phyloP scores from a whole-genome alignment of 1,140 invertebrate genomes.

The Solenopsis fugax region DNA sequence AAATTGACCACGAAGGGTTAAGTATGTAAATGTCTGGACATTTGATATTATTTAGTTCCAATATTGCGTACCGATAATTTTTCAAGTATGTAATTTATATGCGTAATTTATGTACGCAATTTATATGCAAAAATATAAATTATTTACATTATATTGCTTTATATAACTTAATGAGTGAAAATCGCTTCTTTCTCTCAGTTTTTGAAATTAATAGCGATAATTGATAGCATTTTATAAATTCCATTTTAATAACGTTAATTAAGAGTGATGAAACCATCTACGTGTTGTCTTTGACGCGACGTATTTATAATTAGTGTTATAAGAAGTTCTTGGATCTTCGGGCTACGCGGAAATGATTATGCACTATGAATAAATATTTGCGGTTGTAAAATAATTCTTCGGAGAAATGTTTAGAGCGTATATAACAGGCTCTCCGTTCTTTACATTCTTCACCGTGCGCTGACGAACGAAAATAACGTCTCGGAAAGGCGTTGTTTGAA shows the following conservation, averaged over 20 bases:
- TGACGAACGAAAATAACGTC: not conserved
- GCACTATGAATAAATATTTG: slow-evolving; percentile 10
- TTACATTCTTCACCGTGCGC: not conserved
- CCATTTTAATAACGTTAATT: not conserved
- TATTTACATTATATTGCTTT: not conserved
- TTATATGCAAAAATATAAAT: not conserved
- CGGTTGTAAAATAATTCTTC: slow-evolving; percentile 9
- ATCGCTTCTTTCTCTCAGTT: not conserved
- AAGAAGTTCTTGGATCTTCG: not conserved
- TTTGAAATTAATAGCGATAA: not conserved
- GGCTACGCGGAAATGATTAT: slow-evolving; percentile 10
- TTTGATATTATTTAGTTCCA: not conserved
- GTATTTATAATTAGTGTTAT: slow-evolving; percentile 15
- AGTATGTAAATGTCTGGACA: not conserved
- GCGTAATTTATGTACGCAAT: not conserved
- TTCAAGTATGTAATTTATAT: not conserved
- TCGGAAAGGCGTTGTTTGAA: slow-evolving; percentile 13
- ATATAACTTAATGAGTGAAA: not conserved
- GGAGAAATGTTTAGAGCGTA: not conserved
- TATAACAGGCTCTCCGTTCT: not conserved
- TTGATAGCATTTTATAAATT: not conserved
- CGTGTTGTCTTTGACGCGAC: not conserved
- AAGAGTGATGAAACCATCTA: not conserved
- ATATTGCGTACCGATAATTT: not conserved
- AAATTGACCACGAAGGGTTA: too few relatives aligned